phyloP scores from a whole-genome alignment of 2,113 vertebrate species.

The Pyxicephalus adspersus region DNA sequence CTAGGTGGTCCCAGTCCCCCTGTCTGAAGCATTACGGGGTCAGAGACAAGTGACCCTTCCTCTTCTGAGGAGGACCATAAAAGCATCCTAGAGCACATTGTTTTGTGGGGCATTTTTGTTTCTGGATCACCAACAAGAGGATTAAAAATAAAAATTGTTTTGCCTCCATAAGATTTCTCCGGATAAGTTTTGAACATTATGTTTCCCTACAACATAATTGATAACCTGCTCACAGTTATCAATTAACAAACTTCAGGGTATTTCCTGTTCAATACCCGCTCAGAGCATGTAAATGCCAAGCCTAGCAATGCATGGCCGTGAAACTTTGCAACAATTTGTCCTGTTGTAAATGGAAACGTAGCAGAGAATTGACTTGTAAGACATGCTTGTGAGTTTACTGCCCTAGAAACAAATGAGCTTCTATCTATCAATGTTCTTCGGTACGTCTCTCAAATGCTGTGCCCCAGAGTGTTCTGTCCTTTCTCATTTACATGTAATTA shows the following conservation, averaged over 20 bases:
- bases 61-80: no score
- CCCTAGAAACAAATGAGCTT: conserved; percentile 25
- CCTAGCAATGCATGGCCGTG: background rate
- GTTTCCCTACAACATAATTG: no score
- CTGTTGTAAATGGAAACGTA: background rate
- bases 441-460: conserved; percentile 11
- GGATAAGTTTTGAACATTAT: no score
- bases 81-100: no score
- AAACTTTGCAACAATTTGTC: conserved; percentile 13
- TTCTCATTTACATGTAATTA: conserved; percentile 42
- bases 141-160: no score
- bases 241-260: background rate
- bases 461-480: conserved; percentile 18
- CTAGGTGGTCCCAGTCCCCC: no score
- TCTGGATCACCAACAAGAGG: no score
- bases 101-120: no score
- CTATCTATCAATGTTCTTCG: conserved; percentile 39
- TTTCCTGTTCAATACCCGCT: background rate
- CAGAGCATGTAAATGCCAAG: background rate
- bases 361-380: background rate
- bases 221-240: no score
- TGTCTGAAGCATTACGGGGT: no score
- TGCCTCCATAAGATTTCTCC: no score
- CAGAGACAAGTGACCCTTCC: no score
- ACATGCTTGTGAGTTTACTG: conserved; percentile 13